Percentiles rank a stretch among this genome's conserved stretches.
Conservation (phyloP, 2,797 vertebrate genomes). For the Heliangelus exortis region DNA sequence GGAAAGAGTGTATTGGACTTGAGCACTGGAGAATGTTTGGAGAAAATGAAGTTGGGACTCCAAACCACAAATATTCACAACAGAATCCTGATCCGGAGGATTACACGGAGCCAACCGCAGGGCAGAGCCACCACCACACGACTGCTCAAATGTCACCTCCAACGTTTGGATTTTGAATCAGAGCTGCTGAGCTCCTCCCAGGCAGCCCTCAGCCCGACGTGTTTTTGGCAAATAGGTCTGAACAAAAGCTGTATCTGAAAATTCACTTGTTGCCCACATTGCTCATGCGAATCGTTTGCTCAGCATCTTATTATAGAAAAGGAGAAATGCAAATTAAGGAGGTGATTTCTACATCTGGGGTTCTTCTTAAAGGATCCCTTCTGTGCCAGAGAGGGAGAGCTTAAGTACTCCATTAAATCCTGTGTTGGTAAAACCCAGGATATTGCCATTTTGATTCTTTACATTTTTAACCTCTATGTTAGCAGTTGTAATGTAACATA, state of each 20-base stretch:
- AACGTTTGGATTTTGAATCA: rapidly evolving
- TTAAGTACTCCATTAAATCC: not conserved
- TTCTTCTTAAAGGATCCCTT: not conserved
- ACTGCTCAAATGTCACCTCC: constrained; percentile 14
- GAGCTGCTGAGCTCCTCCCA: not conserved
- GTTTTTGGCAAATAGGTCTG: not conserved
- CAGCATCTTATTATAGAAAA: rapidly evolving
- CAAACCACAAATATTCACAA: constrained; percentile 47
- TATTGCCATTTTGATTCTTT: not conserved
- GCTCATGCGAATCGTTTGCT: rapidly evolving
- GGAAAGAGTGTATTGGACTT: not conserved
- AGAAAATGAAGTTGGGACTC: constrained; percentile 41
- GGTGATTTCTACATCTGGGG: not conserved
- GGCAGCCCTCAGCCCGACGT: rapidly evolving
- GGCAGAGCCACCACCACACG: not conserved
- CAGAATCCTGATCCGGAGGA: not conserved
- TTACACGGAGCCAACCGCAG: not conserved
- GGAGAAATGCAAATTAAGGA: not conserved
- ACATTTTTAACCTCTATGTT: not conserved
- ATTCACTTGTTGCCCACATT: not conserved
- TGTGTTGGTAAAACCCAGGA: not conserved
- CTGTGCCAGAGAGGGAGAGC: not conserved
- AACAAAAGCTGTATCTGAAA: not conserved
- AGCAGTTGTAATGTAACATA: not conserved
- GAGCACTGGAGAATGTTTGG: not conserved